A percentile compares a stretch with the other conserved stretches of the same genome.
Evolutionary conservation across 2,888 invertebrate genomes (phyloP).

Genomic region (Apamea monoglypha): DNA sequence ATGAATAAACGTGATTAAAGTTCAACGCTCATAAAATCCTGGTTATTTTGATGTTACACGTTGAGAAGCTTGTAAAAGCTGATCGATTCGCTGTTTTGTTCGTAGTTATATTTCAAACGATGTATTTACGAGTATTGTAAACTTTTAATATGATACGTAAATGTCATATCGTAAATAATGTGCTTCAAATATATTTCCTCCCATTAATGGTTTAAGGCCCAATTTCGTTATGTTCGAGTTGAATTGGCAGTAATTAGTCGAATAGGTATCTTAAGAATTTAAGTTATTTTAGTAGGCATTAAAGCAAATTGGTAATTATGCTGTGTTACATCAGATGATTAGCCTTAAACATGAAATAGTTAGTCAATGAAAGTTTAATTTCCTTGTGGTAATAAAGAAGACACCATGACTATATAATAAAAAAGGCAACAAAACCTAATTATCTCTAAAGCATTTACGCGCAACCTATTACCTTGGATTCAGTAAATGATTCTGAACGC

Average conservation of each 20-base stretch:
- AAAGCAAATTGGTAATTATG: not conserved
- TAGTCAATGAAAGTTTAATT: not conserved
- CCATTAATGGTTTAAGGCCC: not conserved
- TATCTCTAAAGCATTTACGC: not conserved
- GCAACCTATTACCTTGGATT: no score
- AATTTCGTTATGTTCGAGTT: not conserved
- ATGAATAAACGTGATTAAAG: constrained; percentile 77
- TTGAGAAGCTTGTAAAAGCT: constrained; percentile 69
- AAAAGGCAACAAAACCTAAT: not conserved
- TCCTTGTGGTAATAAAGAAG: not conserved
- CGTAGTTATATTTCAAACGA: constrained; percentile 60
- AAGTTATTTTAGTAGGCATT: not conserved
- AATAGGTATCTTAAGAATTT: not conserved
- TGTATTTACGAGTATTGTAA: constrained; percentile 67
- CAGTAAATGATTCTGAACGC: no score
- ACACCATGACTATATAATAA: not conserved
- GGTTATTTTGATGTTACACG: constrained; percentile 63
- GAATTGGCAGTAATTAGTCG: not conserved
- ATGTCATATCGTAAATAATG: constrained; percentile 51
- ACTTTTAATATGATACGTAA: constrained; percentile 62
- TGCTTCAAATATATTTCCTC: constrained; percentile 9
- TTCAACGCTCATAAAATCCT: constrained; percentile 76
- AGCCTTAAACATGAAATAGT: not conserved
- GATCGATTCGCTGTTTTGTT: constrained; percentile 70
- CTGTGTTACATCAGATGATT: not conserved